A percentile compares a stretch with the other conserved stretches of the same genome.
These are phyloP conservation scores for Caretta caretta DNA, from an alignment of 2,113 vertebrate genomes.

Conservation along the genomic window DNA sequence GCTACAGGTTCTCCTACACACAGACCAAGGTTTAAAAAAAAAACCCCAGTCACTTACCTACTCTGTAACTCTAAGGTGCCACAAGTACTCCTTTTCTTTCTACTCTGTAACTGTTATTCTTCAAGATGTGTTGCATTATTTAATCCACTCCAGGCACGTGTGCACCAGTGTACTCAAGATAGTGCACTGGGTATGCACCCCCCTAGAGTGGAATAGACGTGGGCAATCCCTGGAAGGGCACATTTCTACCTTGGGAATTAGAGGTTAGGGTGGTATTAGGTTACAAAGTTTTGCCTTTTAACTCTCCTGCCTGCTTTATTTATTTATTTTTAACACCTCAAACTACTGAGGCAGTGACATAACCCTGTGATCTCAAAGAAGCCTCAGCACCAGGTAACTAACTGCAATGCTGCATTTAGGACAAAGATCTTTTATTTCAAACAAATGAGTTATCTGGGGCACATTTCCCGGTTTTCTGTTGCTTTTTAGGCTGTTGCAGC, in stretches of 20 bases:
- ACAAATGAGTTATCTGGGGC: background rate
- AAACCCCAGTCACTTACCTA: background rate
- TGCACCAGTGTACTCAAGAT: no score
- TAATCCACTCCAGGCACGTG: no score
- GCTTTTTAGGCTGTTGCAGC: constrained; percentile 22
- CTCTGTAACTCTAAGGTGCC: no score
- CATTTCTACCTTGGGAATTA: background rate
- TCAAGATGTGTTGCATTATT: background rate
- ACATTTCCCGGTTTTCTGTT: constrained; percentile 46
- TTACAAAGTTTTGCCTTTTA: rapidly evolving
- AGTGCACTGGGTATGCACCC: no score
- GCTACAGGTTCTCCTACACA: background rate
- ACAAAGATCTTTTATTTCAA: background rate
- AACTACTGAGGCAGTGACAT: background rate
- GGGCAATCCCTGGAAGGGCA: background rate
- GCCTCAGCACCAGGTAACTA: rapidly evolving
- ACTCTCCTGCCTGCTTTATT: background rate
- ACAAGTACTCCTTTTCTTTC: no score
- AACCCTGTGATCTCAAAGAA: background rate
- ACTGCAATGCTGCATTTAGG: background rate
- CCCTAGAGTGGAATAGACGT: background rate
- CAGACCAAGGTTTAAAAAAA: background rate
- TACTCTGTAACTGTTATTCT: background rate
- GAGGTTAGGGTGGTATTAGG: background rate
- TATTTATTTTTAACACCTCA: background rate